phyloP scores from a whole-genome alignment of 1,140 invertebrate species.

The Nixonia krombeini region DNA sequence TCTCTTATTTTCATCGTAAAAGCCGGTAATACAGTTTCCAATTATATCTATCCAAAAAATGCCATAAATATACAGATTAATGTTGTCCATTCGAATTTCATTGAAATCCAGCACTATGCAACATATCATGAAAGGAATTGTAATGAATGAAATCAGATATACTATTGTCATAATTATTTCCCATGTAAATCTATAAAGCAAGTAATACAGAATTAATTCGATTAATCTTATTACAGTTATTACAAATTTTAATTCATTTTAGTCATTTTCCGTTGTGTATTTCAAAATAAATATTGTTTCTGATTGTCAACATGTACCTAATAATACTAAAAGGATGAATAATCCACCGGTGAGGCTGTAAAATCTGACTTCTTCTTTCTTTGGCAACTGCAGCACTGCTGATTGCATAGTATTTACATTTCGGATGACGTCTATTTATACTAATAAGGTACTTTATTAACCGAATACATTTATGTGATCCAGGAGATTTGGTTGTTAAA shows the following conservation, averaged over 20 bases:
- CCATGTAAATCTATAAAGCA: constrained; percentile 58
- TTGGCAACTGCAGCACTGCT: constrained; percentile 48
- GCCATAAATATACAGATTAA: constrained; percentile 56
- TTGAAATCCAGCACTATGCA: constrained; percentile 59
- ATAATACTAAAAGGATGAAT: constrained; percentile 62
- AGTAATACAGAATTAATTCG: not conserved
- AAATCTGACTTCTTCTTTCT: constrained; percentile 52
- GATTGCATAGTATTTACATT: constrained; percentile 45
- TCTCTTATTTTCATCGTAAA: constrained; percentile 33
- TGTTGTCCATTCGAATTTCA: constrained; percentile 42
- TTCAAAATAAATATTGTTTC: too few species aligned
- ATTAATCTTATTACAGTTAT: not conserved
- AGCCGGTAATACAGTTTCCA: constrained; percentile 56
- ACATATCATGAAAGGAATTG: constrained; percentile 61
- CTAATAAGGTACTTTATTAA: constrained; percentile 19
- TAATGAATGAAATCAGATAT: constrained; percentile 53
- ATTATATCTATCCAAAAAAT: constrained; percentile 64
- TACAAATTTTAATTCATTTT: not conserved
- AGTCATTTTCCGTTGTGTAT: too few species aligned
- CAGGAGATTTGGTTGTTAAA: constrained; percentile 3
- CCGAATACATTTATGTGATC: not conserved
- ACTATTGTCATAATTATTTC: constrained; percentile 56
- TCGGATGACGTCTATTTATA: constrained; percentile 50
- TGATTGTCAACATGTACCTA: too few species aligned
- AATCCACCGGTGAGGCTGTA: constrained; percentile 52